Evolutionary conservation across 2,888 invertebrate genomes (phyloP).

Genomic region (Taphrorychus bicolor): DNA sequence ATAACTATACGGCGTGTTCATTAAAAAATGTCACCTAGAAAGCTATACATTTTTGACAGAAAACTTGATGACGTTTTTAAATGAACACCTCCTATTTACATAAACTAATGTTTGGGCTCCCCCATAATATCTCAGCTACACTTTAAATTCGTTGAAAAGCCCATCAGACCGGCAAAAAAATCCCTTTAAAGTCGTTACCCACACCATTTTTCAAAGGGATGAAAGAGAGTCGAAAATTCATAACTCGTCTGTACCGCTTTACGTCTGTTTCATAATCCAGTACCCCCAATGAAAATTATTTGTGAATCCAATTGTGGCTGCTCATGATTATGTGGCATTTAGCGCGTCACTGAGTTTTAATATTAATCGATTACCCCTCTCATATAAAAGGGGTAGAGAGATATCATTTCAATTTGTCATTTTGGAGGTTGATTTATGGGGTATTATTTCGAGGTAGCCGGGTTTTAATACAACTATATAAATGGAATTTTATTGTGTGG

Average conservation of each 20-base stretch:
- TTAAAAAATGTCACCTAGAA: no score
- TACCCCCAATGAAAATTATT: constrained; percentile 15
- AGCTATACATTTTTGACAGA: no score
- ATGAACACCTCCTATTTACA: no score
- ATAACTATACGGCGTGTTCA: no score
- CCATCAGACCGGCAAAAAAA: background rate
- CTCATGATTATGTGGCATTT: constrained; percentile 24
- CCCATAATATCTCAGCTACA: no score
- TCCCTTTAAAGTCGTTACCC: constrained; percentile 4
- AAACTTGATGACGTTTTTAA: no score
- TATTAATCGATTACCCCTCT: constrained; percentile 20
- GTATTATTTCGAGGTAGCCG: background rate
- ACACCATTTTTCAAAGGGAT: background rate
- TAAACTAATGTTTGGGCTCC: no score
- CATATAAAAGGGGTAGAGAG: constrained; percentile 9
- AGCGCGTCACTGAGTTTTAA: constrained; percentile 22
- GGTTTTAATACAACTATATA: background rate
- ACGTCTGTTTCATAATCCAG: constrained; percentile 5
- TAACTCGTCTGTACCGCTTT: background rate
- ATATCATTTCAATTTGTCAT: constrained; percentile 9
- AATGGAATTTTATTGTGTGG: no score
- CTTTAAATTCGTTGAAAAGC: background rate
- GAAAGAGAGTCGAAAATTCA: constrained; percentile 1
- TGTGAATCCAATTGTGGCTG: constrained; percentile 21
- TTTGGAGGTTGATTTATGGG: background rate